Evolutionary conservation across 2,797 vertebrate species (phyloP).

Genomic region (Esox masquinongy): DNA sequence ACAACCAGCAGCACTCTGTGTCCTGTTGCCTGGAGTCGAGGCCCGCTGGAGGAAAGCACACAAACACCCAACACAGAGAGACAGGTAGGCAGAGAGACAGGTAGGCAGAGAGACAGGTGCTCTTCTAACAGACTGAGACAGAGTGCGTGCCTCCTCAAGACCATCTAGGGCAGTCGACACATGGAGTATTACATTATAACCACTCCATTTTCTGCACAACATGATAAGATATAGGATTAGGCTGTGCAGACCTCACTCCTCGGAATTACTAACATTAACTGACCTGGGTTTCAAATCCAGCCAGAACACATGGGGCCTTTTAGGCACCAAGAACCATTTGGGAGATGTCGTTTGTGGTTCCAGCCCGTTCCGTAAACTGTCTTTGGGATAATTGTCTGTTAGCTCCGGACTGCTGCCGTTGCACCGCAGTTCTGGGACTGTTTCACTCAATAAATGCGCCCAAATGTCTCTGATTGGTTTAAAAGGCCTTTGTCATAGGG

Average conservation of each 20-base stretch:
- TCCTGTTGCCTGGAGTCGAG: too few relatives aligned
- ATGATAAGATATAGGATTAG: slow-evolving; percentile 44
- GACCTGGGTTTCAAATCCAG: slow-evolving; percentile 64
- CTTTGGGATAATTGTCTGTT: slow-evolving; percentile 54
- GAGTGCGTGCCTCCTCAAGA: not conserved
- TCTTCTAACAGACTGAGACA: not conserved
- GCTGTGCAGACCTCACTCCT: slow-evolving; percentile 40
- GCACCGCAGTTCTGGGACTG: slow-evolving; percentile 55
- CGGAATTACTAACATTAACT: slow-evolving; percentile 54
- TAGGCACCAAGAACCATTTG: slow-evolving; percentile 62
- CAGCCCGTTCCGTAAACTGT: slow-evolving; percentile 54
- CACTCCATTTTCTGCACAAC: slow-evolving; percentile 26
- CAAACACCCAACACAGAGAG: slow-evolving; percentile 8
- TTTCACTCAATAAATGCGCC: slow-evolving; percentile 62
- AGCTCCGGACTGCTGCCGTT: slow-evolving; percentile 58
- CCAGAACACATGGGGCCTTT: slow-evolving; percentile 70
- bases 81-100: slow-evolving; percentile 21
- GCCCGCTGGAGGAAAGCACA: not conserved
- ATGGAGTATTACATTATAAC: slow-evolving; percentile 33
- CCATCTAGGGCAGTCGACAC: slow-evolving; percentile 16
- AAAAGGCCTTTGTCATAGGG: slow-evolving; percentile 53
- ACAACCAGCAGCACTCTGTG: too few relatives aligned
- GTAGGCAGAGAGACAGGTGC: not conserved
- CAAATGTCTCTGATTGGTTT: slow-evolving; percentile 44
- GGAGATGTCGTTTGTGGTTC: slow-evolving; percentile 48